phyloP scores from a whole-genome alignment of 2,888 invertebrate species.

The Allacma fusca region DNA sequence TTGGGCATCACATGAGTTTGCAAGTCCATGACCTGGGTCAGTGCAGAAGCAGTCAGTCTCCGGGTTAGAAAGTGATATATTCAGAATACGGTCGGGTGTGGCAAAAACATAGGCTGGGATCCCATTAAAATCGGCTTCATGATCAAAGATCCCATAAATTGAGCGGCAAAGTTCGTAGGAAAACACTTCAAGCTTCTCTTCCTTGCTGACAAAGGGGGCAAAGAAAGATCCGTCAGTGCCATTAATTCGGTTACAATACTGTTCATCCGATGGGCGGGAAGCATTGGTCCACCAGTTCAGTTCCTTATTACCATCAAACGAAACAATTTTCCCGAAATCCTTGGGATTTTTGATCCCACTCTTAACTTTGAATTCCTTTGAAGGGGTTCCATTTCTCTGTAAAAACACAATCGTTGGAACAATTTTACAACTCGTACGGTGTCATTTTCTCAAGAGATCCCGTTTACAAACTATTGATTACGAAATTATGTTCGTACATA shows the following conservation, averaged over 20 bases:
- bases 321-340: constrained; percentile 50
- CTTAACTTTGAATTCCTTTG: constrained; percentile 17
- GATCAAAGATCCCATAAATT: constrained; percentile 43
- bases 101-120: constrained; percentile 48
- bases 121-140: constrained; percentile 43
- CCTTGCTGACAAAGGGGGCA: constrained; percentile 63
- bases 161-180: constrained; percentile 63
- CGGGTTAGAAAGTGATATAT: constrained; percentile 42
- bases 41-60: constrained; percentile 50
- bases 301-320: constrained; percentile 42
- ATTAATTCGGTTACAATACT: constrained; percentile 62
- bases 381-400: constrained; percentile 44
- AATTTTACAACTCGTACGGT: not conserved
- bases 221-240: constrained; percentile 65
- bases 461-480: too few species aligned
- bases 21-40: not conserved
- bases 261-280: not conserved
- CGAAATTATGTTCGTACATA: too few species aligned
- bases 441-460: too few species aligned
- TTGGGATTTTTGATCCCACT: constrained; percentile 26
- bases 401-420: not conserved
- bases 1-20: not conserved
- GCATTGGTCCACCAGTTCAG: constrained; percentile 47
- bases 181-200: constrained; percentile 63
- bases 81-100: constrained; percentile 35